Evolutionary conservation across 2,113 vertebrate species (phyloP), one percentile per base, ranked within the genome.

Genomic region (Oryzias woworae): DNA sequence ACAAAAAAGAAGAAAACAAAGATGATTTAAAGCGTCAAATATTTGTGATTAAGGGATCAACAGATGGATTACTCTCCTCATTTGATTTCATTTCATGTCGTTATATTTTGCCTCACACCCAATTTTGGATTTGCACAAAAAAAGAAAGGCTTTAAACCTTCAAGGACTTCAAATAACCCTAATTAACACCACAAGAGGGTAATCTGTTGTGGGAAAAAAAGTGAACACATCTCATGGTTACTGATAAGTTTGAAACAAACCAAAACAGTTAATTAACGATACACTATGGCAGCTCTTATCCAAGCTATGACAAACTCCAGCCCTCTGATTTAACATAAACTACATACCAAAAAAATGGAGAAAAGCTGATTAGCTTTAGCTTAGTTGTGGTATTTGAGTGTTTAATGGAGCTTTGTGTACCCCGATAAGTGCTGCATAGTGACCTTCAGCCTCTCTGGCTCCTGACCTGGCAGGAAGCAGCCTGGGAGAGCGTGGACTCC

Each of bases 391-490:
- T 67, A 58, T 69, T 72, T 66, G 36, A 63, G 61, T 58, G 69
- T 85, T 69, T 82, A 84, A 85, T 54, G 84, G 61, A 80, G 62
- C 44, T 45, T 36, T 51, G 31, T 49, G 58, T 49, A 72, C 78
- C n/a, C 24, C 22, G 12, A 75, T 66, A 31, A 86, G 85, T 69
- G 64, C 59, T 47, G 64, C 58, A 81, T 58, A 20, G 48, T 67
- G 44, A 75, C 78, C 64, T 75, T 69, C 36, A 53, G 72, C 63
- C 81, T 66, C 73, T 81, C 51, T 78, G 89, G 83, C 75, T 79
- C 64, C 71, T 85, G 77, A 90, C 78, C 85, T 64, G 65, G 79
- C 84, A 88, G 88, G 88, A 91, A 88, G 86, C 72, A 69, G 73
- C 76, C 75, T 46, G 67, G 54, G 49, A 81, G 77, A 76, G 77